Evolutionary conservation across 2,113 vertebrate genomes (phyloP), one percentile per base, ranked within the genome.

Genomic region (Entosphenus tridentatus): DNA sequence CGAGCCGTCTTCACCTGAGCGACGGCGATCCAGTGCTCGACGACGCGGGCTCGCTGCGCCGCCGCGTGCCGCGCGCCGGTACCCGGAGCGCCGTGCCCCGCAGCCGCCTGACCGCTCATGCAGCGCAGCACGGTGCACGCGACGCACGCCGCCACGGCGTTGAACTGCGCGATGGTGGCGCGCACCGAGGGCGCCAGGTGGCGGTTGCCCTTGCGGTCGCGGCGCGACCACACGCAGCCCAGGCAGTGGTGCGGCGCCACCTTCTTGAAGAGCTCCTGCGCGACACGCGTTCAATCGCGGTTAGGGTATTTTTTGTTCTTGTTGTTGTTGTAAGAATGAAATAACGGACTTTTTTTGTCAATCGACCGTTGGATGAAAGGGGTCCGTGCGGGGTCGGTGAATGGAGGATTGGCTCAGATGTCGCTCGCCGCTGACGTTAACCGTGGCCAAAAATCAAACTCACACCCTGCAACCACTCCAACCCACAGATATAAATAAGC

Each of bases 141-240:
- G 56, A 96, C 88, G 8, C 90, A 92, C 9, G 82, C 86, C 4
- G 90, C 84, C 67, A 96, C 83, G 0, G 83, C 80, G 10, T 96
- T 96, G 75, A 96, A 96, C 79, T 96, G 91, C 1, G 84, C 83
- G 72, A 96, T 90, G 76, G 90, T 95, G 72, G 91, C 91, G 1
- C 85, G 84, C 71, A 96, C 79, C 9, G 84, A 90, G 56, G 86
- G 82, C 6, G 84, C 87, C 57, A 84, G 77, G 70, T 90, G 85
- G 71, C 89, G 85, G 77, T 88, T 86, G 72, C 88, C 82, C 73
- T 95, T 85, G 77, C 89, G 95, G 65, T 92, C 85, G 69, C 91
- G 81, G 70, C 70, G 86, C 67, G 91, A 96, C 91, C 91, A 96
- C 74, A 95, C 84, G 68, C 81, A 85, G 72, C 89, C 91, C 80